phyloP scores from a whole-genome alignment of 2,113 vertebrate species.

The Herpetotheres cachinnans region DNA sequence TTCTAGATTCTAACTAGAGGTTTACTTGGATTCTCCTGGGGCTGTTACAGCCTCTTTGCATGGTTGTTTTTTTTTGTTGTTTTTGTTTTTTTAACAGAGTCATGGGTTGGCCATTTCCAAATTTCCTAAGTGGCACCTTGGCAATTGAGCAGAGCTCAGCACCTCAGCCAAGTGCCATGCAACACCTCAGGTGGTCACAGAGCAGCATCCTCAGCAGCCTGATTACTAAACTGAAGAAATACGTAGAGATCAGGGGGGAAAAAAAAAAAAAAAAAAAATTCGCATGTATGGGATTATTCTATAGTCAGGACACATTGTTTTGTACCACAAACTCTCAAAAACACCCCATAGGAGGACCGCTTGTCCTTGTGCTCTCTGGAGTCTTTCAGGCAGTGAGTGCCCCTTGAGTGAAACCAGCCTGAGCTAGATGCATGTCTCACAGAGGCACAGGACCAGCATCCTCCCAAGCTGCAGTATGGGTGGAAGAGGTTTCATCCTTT shows the following conservation, averaged over 20 bases:
- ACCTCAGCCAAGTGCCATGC: rapidly evolving
- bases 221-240: background rate
- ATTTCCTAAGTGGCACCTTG: background rate
- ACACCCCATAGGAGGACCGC: rapidly evolving
- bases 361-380: background rate
- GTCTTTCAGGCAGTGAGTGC: background rate
- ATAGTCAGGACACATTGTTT: background rate
- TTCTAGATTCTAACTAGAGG: background rate
- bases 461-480: background rate
- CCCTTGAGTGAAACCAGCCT: background rate
- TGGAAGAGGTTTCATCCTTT: background rate
- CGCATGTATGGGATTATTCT: background rate
- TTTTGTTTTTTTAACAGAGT: too few relatives aligned
- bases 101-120: background rate
- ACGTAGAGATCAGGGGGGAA: background rate
- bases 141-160: background rate
- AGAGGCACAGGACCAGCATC: background rate
- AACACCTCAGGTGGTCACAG: background rate
- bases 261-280: background rate
- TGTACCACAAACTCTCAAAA: background rate
- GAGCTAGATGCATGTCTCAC: background rate
- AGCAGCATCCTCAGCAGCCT: background rate
- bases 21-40: background rate
- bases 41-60: background rate
- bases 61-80: too few relatives aligned